Evolutionary conservation across 1,140 invertebrate species (phyloP).

Genomic region (Trypoxylus dichotomus): DNA sequence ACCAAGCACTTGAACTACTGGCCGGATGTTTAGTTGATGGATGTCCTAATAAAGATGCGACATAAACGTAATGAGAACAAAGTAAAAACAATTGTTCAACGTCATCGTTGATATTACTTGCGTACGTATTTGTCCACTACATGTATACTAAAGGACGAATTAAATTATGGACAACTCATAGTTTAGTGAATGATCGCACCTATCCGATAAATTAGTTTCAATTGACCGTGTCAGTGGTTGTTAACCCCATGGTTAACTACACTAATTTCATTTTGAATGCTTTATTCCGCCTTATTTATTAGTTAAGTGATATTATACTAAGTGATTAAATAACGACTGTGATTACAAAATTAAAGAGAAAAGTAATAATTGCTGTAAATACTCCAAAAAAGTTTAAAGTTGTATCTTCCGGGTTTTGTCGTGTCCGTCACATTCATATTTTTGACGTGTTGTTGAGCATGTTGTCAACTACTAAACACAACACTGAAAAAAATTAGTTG

Average conservation of each 20-base stretch:
- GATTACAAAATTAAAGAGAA: too few relatives aligned
- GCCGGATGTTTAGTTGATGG: neutral
- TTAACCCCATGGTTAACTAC: neutral
- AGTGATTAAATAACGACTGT: too few relatives aligned
- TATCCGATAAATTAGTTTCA: neutral
- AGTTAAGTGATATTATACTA: too few relatives aligned
- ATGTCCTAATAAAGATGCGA: constrained; percentile 4
- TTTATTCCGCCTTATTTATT: too few relatives aligned
- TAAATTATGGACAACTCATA: neutral
- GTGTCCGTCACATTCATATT: too few relatives aligned
- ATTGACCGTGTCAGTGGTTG: neutral
- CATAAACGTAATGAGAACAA: neutral
- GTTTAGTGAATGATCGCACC: neutral
- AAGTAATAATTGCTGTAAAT: too few relatives aligned
- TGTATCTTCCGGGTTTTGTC: too few relatives aligned
- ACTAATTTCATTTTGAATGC: too few relatives aligned
- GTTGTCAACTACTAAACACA: too few relatives aligned
- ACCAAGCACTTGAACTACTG: neutral
- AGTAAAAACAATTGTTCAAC: constrained; percentile 4
- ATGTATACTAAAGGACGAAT: neutral
- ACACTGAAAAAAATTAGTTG: too few relatives aligned
- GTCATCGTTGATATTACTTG: neutral
- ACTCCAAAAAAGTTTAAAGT: too few relatives aligned
- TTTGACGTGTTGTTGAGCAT: too few relatives aligned
- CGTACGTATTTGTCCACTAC: neutral